These are phyloP conservation scores for Sapayoa aenigma DNA, from an alignment of 2,113 vertebrate species.

Conservation along the genomic window DNA sequence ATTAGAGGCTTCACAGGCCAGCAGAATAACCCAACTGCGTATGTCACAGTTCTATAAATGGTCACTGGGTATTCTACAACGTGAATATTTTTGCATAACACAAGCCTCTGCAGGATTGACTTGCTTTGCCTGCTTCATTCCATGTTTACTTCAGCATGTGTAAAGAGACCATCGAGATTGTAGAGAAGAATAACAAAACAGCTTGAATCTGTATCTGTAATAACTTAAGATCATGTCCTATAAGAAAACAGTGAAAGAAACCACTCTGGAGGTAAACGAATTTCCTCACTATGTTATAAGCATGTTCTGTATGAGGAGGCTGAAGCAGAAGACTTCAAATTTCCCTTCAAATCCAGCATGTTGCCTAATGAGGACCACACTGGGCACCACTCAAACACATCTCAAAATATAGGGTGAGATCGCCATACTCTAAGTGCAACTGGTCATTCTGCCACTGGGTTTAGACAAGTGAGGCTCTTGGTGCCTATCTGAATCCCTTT, in stretches of 20 bases:
- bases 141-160: not conserved
- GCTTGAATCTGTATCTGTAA: not conserved
- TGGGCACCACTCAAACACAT: not conserved
- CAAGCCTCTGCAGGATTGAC: slow-evolving; percentile 9
- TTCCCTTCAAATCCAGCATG: not conserved
- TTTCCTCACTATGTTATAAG: not conserved
- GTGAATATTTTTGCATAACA: slow-evolving; percentile 44
- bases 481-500: not conserved
- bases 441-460: not conserved
- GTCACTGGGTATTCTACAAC: slow-evolving; percentile 43
- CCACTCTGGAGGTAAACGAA: not conserved
- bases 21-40: not conserved
- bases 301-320: not conserved
- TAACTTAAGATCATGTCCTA: slow-evolving; percentile 16
- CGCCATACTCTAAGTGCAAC: not conserved
- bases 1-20: slow-evolving; percentile 46
- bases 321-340: not conserved
- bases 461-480: not conserved
- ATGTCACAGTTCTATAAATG: slow-evolving; percentile 51
- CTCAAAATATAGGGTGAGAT: not conserved
- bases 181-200: not conserved
- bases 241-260: slow-evolving; percentile 10
- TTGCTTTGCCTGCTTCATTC: not conserved
- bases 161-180: not conserved
- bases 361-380: not conserved